Base-by-base conservation (phyloP, 2,113 vertebrate genomes). In the Hemiscyllium ocellatum region DNA sequence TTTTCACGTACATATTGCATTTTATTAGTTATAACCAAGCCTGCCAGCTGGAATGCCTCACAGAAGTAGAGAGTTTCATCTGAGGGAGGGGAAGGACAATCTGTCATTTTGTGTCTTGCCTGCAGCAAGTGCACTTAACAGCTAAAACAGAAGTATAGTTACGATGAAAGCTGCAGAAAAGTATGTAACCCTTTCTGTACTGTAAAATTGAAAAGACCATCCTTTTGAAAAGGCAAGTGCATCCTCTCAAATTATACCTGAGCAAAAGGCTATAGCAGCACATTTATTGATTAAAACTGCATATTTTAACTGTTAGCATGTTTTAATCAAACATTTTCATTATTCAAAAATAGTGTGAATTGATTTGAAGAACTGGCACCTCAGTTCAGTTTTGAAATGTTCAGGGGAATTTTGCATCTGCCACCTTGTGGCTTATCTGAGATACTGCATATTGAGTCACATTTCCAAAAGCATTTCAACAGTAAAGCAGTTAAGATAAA, bases 61-160 rank as follows among this genome's bases (percentile, higher is more conserved):
- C 20, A 69, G 33, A 94, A 68, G 90, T 29, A 90, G 52, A 56
- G 61, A 69, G 68, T 47, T 50, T 94, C 37, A 94, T 94, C 37
- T 72, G 37, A 95, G 68, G 66, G 93, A 72, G 68, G 66, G 66
- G 66, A 70, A 70, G 91, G 91, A 42, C n/a, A 68, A 69, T 47
- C 91, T 94, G 91, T 94, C 91, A 95, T 26, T 50, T 94, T 68
- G 61, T 37, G n/a, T 42, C 61, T 47, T 70, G 93, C 93, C 93
- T 95, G 42, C 42, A 95, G 93, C 93, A 94, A 94, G 93, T 47
- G 68, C n/a, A 50, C 26, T 72, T 95, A 69, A 70, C 93, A 95
- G 66, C 42, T 22, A 95, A 95, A 95, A 12, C 42, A 70, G 26
- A 70, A 26, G 93, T 42, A 50, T 50, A 42, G 93, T 95, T 95